These are phyloP conservation scores for Eupeodes luniger DNA, from an alignment of 2,888 invertebrate genomes.

Conservation along the genomic window DNA sequence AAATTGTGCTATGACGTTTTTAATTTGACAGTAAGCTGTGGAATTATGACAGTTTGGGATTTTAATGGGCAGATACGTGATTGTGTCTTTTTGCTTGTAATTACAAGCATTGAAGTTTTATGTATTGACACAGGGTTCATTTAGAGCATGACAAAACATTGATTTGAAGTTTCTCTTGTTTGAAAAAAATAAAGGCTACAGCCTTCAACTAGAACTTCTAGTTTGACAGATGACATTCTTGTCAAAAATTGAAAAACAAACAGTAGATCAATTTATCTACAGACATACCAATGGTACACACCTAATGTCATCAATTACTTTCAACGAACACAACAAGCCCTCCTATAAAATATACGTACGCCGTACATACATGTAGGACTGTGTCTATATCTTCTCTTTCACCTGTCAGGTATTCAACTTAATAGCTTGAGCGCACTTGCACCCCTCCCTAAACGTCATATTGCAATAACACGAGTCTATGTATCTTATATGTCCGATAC, in stretches of 20 bases:
- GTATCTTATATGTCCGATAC: conserved; percentile 26
- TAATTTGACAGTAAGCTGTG: conserved; percentile 51
- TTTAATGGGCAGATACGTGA: conserved; percentile 9
- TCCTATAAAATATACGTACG: neutral
- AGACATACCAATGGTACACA: conserved; percentile 3
- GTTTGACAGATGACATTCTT: no score
- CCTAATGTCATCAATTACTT: conserved; percentile 51
- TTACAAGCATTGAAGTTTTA: neutral
- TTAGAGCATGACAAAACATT: no score
- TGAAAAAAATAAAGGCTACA: no score
- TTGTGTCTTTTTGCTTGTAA: neutral
- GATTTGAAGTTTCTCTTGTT: no score
- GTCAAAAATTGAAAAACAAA: no score
- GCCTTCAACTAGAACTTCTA: no score
- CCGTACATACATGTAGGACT: no score
- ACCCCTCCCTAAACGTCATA: conserved; percentile 4
- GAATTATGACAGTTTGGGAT: conserved; percentile 55
- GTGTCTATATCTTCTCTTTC: conserved; percentile 59
- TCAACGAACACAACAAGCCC: conserved; percentile 50
- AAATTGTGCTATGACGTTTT: conserved; percentile 61
- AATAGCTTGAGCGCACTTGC: conserved; percentile 16
- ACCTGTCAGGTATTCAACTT: conserved; percentile 53
- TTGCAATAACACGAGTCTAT: neutral
- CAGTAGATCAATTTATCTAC: no score
- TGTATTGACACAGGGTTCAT: no score